These are phyloP conservation scores for Drosophila fuyamai DNA, from an alignment of 1,140 invertebrate species.

Conservation along the genomic window DNA sequence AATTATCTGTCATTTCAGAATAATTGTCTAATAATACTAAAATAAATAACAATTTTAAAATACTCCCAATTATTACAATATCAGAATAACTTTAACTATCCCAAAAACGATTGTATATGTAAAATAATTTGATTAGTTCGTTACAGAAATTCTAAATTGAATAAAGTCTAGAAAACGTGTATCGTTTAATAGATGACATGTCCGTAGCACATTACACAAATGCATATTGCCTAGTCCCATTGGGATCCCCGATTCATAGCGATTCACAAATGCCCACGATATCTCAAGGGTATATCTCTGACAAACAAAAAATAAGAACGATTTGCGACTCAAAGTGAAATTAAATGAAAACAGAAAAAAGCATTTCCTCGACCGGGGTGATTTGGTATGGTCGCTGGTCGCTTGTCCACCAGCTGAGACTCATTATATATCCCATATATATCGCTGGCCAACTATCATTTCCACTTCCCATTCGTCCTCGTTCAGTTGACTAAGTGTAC, in stretches of 20 bases:
- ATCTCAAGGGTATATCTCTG: slow-evolving; percentile 9
- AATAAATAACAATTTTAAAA: background rate
- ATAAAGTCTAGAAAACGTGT: too few species aligned
- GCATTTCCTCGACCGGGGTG: slow-evolving; percentile 54
- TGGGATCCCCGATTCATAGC: background rate
- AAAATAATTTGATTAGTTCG: too few species aligned
- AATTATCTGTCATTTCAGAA: too few species aligned
- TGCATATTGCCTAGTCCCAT: too few species aligned
- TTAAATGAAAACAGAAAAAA: slow-evolving; percentile 56
- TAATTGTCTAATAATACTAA: too few species aligned
- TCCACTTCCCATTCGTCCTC: slow-evolving; percentile 30
- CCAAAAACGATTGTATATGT: too few species aligned
- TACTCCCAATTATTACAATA: too few species aligned
- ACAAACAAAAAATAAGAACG: slow-evolving; percentile 31
- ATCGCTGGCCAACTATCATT: slow-evolving; percentile 31
- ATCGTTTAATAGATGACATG: background rate
- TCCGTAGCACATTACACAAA: background rate
- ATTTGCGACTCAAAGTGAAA: slow-evolving; percentile 55
- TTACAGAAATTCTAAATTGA: too few species aligned
- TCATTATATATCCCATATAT: slow-evolving; percentile 33
- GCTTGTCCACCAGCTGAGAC: slow-evolving; percentile 41
- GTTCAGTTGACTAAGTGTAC: slow-evolving; percentile 71
- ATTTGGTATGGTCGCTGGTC: slow-evolving; percentile 39
- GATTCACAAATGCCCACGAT: background rate
- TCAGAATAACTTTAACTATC: too few species aligned